A percentile compares a stretch with the other conserved stretches of the same genome.
phyloP scores from a whole-genome alignment of 2,888 invertebrate genomes.

The Brachylomia viminalis region DNA sequence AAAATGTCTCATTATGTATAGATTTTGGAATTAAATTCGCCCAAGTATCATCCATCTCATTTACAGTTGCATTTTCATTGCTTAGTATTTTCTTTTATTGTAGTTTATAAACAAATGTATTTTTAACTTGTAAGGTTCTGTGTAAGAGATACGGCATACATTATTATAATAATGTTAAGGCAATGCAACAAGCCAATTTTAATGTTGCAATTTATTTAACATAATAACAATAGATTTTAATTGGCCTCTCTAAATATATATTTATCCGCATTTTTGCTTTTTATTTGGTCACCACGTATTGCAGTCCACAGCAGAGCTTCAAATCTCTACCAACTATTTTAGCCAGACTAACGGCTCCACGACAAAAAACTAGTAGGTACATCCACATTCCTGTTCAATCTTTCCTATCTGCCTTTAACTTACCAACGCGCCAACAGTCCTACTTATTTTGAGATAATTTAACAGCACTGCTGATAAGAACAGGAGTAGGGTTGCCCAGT shows the following conservation, averaged over 20 bases:
- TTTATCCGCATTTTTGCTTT: slow-evolving; percentile 78
- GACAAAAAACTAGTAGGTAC: not conserved
- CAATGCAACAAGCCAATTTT: slow-evolving; percentile 78
- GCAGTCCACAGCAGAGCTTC: not conserved
- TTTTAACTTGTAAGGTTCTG: slow-evolving; percentile 79
- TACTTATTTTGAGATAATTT: not conserved
- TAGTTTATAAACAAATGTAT: slow-evolving; percentile 70
- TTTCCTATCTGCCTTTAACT: not conserved
- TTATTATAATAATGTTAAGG: slow-evolving; percentile 74
- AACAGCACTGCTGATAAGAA: not conserved
- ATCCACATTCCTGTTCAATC: not conserved
- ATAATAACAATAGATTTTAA: slow-evolving; percentile 81
- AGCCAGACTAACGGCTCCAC: not conserved
- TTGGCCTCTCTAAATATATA: slow-evolving; percentile 89
- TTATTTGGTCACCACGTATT: slow-evolving; percentile 33
- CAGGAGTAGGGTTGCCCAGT: not conserved
- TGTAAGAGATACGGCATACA: slow-evolving; percentile 79
- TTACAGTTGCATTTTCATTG: slow-evolving; percentile 82
- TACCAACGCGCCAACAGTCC: not conserved
- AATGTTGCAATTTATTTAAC: slow-evolving; percentile 81
- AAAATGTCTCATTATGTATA: slow-evolving; percentile 60
- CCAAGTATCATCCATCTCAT: slow-evolving; percentile 83
- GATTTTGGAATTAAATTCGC: slow-evolving; percentile 73
- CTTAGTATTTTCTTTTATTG: slow-evolving; percentile 79
- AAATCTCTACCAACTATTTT: not conserved